Base-by-base conservation (phyloP, 2,888 invertebrate species). In the Acanthopleura granulata region DNA sequence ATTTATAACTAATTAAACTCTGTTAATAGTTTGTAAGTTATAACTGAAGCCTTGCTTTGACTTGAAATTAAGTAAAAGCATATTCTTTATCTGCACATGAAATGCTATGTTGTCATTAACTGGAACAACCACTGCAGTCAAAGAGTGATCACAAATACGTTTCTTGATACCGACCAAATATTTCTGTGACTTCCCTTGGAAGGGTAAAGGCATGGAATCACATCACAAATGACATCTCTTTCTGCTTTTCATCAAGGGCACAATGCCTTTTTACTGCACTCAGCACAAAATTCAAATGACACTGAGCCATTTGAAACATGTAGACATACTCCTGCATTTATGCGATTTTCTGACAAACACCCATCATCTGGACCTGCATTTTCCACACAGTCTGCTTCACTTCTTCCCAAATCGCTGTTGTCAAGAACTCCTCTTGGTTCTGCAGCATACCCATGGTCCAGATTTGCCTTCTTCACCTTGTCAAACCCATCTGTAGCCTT, bases 241-340 rank as follows among this genome's bases (percentile, higher is more conserved):
- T 57, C 22, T n/a, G 57, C 57, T 18, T n/a, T 57, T 57, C 22
- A n/a, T 57, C 12, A 12, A n/a, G 6, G 3, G 12, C 57, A n/a
- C n/a, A 57, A 57, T 4, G 85, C 82, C 77, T 79, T 82, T 25
- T 76, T 73, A 25, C 86, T 80, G 83, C 88, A 89, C 40, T 83
- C 78, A 11, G 84, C 75, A 81, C 89, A 89, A 74, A 88, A 86
- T 76, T 88, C 88, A 6, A 88, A 73, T 0, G 87, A 87, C 11
- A 87, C 86, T 62, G 78, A 78, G 74, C 82, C 83, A 40, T 83
- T 78, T 61, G 81, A 82, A 4, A 89, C 88, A 83, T 89, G 89
- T 18, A 89, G 79, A 78, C 89, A 89, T 14, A 89, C 84, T 62
- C 89, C 89, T 49, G 84, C 87, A 11, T 78, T 80, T 72, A 40